phyloP scores from a whole-genome alignment of 2,888 invertebrate genomes.

The Trichogramma dendrolimi region DNA sequence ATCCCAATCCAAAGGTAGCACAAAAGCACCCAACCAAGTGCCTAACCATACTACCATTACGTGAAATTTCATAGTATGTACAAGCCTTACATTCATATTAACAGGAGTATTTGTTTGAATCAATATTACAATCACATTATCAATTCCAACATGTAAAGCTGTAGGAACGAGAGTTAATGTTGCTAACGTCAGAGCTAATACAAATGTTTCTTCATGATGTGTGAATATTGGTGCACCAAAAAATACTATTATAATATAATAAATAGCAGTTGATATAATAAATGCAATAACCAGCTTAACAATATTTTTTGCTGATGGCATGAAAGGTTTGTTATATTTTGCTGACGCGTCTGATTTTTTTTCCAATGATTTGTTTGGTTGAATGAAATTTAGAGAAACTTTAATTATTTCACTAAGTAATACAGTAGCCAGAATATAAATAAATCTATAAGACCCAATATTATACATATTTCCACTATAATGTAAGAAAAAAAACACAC shows the following conservation, averaged over 20 bases:
- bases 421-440: slow-evolving; percentile 48
- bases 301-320: slow-evolving; percentile 54
- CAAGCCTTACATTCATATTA: slow-evolving; percentile 45
- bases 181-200: slow-evolving; percentile 62
- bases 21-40: slow-evolving; percentile 79
- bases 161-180: slow-evolving; percentile 63
- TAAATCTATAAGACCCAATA: slow-evolving; percentile 57
- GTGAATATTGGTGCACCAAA: slow-evolving; percentile 67
- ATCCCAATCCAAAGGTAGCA: slow-evolving; percentile 89
- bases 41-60: slow-evolving; percentile 65
- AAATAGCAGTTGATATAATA: slow-evolving; percentile 54
- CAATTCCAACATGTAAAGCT: slow-evolving; percentile 61
- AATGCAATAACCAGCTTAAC: slow-evolving; percentile 55
- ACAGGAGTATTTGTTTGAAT: slow-evolving; percentile 55
- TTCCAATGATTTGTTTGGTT: slow-evolving; percentile 36
- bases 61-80: slow-evolving; percentile 57
- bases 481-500: slow-evolving; percentile 57
- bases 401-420: slow-evolving; percentile 58
- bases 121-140: slow-evolving; percentile 56
- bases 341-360: slow-evolving; percentile 44
- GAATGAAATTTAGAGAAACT: slow-evolving; percentile 43
- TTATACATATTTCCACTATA: slow-evolving; percentile 60
- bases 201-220: slow-evolving; percentile 65
- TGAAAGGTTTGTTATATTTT: slow-evolving; percentile 52
- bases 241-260: slow-evolving; percentile 61